Percentiles rank a stretch among this genome's conserved stretches.
phyloP scores from a whole-genome alignment of 2,113 vertebrate species.

The Carettochelys insculpta region DNA sequence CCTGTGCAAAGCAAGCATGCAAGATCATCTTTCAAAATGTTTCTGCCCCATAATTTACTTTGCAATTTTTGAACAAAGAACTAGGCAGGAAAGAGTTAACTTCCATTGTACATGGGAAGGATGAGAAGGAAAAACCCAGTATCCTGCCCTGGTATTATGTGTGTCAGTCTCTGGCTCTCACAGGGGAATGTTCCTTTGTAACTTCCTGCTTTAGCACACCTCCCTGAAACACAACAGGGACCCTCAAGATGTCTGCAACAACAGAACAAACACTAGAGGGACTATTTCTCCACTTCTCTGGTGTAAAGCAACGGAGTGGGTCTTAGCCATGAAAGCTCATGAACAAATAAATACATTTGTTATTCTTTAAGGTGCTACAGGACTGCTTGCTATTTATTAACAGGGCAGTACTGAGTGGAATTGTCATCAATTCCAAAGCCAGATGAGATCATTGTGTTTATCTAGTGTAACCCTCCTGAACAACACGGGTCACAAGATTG shows the following conservation, averaged over 20 bases:
- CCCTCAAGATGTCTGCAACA: rapidly evolving
- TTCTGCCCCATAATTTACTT: not conserved
- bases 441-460: too few relatives aligned
- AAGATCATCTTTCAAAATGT: not conserved
- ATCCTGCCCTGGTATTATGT: not conserved
- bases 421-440: not conserved
- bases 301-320: not conserved
- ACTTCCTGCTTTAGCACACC: not conserved
- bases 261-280: too few relatives aligned
- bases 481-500: too few relatives aligned
- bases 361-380: too few relatives aligned
- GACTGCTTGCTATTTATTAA: too few relatives aligned
- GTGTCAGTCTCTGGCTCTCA: not conserved
- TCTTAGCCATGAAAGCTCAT: too few relatives aligned
- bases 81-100: not conserved
- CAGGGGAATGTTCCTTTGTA: not conserved
- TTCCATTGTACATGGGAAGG: not conserved
- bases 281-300: not conserved
- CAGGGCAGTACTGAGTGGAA: not conserved
- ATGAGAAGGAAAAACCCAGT: not conserved
- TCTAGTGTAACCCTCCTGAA: too few relatives aligned
- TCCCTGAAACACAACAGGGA: not conserved
- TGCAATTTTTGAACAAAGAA: not conserved
- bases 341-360: too few relatives aligned
- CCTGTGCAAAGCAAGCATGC: not conserved